These are phyloP conservation scores for human (Homo sapiens) DNA, from an alignment of 2,113 vertebrate genomes.

Conservation along the genomic window GRCh38 chr6:142442501-142443000, in stretches of 20 bases:
- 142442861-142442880: background rate
- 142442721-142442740: background rate
- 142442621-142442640: background rate
- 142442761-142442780: constrained; percentile 26
- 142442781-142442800: background rate
- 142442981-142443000: background rate
- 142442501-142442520: background rate
- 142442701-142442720: background rate
- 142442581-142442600: background rate
- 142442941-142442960: constrained; percentile 22
- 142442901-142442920: background rate
- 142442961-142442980: background rate
- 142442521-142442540: background rate
- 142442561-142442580: background rate
- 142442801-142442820: constrained; percentile 9
- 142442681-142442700: background rate
- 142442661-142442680: constrained; percentile 13
- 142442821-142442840: background rate
- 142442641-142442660: constrained; percentile 26
- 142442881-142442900: background rate
- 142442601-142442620: background rate
- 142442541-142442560: background rate
- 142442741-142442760: background rate
- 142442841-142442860: background rate
- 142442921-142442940: background rate